Percentiles rank a stretch among this genome's conserved stretches.
These are phyloP conservation scores for Ectemnius cavifrons DNA, from an alignment of 2,888 invertebrate genomes.

Conservation along the genomic window DNA sequence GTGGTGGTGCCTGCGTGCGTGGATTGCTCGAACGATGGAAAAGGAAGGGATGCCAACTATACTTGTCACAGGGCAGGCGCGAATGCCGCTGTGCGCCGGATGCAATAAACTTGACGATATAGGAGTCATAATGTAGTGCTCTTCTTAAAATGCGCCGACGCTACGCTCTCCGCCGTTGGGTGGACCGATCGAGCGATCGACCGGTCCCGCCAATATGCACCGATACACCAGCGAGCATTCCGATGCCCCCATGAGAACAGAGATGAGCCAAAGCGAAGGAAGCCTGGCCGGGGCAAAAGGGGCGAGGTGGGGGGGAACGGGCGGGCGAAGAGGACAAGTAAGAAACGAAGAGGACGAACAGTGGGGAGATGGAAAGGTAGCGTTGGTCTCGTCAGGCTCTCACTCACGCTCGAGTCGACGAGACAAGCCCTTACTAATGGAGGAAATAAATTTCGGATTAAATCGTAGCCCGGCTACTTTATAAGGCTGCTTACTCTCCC, in stretches of 20 bases:
- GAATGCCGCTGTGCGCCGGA: constrained; percentile 60
- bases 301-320: constrained; percentile 35
- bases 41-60: too few relatives aligned
- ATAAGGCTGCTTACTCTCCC: constrained; percentile 74
- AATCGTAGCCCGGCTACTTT: constrained; percentile 78
- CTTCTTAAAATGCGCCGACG: constrained; percentile 68
- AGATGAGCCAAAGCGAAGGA: constrained; percentile 16
- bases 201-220: constrained; percentile 56
- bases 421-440: constrained; percentile 78
- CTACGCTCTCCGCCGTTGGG: constrained; percentile 32
- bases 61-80: too few relatives aligned
- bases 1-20: too few relatives aligned
- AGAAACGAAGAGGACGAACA: constrained; percentile 48
- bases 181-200: too few relatives aligned
- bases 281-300: neutral
- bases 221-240: constrained; percentile 71
- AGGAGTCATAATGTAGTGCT: constrained; percentile 76
- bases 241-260: constrained; percentile 67
- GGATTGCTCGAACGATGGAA: too few relatives aligned
- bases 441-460: constrained; percentile 78
- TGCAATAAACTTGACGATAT: constrained; percentile 77
- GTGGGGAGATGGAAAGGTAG: constrained; percentile 55
- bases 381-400: constrained; percentile 73
- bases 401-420: constrained; percentile 72
- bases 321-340: constrained; percentile 48